Evolutionary conservation across 1,140 invertebrate species (phyloP), one percentile per base, ranked within the genome.

Genomic region (Drosophila sulfurigaster): DNA sequence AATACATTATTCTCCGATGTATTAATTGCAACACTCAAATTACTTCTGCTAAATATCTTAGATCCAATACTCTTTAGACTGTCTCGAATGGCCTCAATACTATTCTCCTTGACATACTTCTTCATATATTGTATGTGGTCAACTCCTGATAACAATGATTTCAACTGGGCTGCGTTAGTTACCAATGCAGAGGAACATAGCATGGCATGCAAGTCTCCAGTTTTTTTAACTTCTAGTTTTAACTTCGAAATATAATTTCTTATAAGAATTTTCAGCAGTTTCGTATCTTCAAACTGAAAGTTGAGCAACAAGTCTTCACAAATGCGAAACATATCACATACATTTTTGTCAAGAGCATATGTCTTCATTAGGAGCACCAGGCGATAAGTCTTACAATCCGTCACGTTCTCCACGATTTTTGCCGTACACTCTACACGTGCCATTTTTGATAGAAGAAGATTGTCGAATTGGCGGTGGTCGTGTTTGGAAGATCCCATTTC

Each of bases 141-240:
- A 8, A 98, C 91, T 1, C 98, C 98, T 28, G 94, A 91, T 8
- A 96, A 93, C 32, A 93, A 93, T 81, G 98, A 97, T 78, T 95
- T 96, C 35, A 93, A 93, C 79, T 94, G 94, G 10, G 95, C 94
- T 5, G 95, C 93, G n/a, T 95, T 94, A 0, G 95, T 96, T 1
- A 98, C 94, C 3, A 96, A 91, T 35, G 95, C 95, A 0, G 95
- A 94, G 5, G 97, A 95, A 57, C 94, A 94, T 64, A 95, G 95
- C 95, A 98, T 97, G 3, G 97, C 97, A 91, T 97, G 98, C 3
- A 94, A 87, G 87, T 99, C 98, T 0, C 98, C 98, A 20, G 93
- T 94, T 25, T 25, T 20, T 25, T 25, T 25, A 25, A 25, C 20
- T 25, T 25, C 20, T 25, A 62, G 96, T 93, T 11, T 96, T 94